These are phyloP conservation scores for Polymixis flavicincta DNA, from an alignment of 2,888 invertebrate species.

Conservation along the genomic window DNA sequence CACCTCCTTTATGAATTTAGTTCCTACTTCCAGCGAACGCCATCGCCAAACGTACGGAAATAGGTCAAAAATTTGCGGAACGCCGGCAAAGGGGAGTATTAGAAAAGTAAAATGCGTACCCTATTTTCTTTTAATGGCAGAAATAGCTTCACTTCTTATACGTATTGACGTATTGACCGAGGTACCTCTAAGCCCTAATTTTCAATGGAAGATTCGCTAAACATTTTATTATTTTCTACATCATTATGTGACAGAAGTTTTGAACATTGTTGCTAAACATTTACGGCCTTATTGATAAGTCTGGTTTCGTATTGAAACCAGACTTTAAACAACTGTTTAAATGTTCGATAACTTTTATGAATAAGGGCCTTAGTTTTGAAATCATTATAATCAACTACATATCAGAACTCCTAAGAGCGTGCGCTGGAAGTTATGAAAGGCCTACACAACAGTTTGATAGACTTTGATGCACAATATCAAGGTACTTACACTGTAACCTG, in stretches of 20 bases:
- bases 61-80: conserved; percentile 41
- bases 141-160: conserved; percentile 26
- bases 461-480: background rate
- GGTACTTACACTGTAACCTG: background rate
- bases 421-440: conserved; percentile 5
- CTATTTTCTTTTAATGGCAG: conserved; percentile 32
- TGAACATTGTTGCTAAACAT: background rate
- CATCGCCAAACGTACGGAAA: conserved; percentile 23
- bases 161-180: too few species aligned
- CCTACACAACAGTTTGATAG: background rate
- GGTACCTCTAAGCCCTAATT: background rate
- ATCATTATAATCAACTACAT: too few species aligned
- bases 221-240: background rate
- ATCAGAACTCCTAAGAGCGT: background rate
- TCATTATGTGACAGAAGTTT: background rate
- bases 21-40: conserved; percentile 4
- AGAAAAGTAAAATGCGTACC: conserved; percentile 35
- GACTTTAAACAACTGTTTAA: too few species aligned
- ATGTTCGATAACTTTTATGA: too few species aligned
- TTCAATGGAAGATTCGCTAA: background rate
- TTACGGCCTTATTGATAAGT: too few species aligned
- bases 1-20: conserved; percentile 17
- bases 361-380: too few species aligned
- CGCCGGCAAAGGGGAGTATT: conserved; percentile 29
- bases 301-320: too few species aligned